Conservation (phyloP, 2,113 vertebrate genomes). For the Lipotes vexillifer region DNA sequence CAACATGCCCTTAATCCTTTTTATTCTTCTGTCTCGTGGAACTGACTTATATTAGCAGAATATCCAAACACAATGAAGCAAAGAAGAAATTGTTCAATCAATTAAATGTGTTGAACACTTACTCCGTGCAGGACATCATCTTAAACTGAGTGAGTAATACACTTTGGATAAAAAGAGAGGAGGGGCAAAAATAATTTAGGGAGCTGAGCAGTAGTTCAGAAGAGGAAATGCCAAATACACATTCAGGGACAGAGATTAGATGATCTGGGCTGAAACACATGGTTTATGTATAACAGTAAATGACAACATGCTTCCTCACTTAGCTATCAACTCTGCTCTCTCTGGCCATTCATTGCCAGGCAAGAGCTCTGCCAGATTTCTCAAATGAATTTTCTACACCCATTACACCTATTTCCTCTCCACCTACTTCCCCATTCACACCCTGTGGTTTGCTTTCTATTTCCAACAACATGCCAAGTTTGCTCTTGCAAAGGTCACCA, state of each 20-base stretch:
- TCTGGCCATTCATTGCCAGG: neutral
- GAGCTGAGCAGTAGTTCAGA: neutral
- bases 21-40: neutral
- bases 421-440: constrained; percentile 23
- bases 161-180: neutral
- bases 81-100: neutral
- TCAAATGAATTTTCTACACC: constrained; percentile 18
- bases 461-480: neutral
- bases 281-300: neutral
- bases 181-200: neutral
- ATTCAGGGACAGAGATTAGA: neutral
- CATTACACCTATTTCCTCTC: constrained; percentile 44
- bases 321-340: neutral
- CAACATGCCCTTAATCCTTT: neutral
- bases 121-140: fast-evolving
- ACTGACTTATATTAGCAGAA: neutral
- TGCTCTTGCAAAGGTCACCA: constrained; percentile 1
- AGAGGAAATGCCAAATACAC: neutral
- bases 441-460: constrained; percentile 33
- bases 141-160: neutral
- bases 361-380: constrained; percentile 28
- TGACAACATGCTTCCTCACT: neutral
- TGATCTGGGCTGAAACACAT: neutral
- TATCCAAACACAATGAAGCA: neutral
- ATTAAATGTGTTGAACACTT: neutral